Percentiles rank a stretch among this genome's conserved stretches.
Conservation (phyloP, 2,797 vertebrate species). For the Hydrocynus forskahlii region DNA sequence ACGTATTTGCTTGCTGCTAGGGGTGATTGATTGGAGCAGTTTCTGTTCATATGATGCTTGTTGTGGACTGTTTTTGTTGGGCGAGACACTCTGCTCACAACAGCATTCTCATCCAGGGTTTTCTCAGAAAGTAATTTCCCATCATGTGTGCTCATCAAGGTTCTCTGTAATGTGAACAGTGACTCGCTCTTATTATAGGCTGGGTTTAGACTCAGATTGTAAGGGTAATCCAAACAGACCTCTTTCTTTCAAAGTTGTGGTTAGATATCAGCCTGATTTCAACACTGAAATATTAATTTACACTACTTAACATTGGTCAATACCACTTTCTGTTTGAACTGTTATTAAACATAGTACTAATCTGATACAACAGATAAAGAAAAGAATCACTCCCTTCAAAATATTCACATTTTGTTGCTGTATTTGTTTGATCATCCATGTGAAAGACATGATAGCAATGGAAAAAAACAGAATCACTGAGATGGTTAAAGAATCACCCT, state of each 20-base stretch:
- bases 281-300: background rate
- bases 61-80: slow-evolving; percentile 6
- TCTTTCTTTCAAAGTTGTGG: background rate
- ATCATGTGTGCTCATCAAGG: background rate
- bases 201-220: background rate
- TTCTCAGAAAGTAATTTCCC: slow-evolving; percentile 16
- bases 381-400: too few relatives aligned
- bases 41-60: slow-evolving; percentile 8
- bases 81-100: slow-evolving; percentile 12
- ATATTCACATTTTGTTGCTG: too few relatives aligned
- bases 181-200: background rate
- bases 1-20: slow-evolving; percentile 21
- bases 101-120: background rate
- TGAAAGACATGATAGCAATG: too few relatives aligned
- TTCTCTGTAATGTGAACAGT: slow-evolving; percentile 6
- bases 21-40: slow-evolving; percentile 12
- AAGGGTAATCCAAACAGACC: background rate
- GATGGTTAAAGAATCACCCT: too few relatives aligned
- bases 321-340: too few relatives aligned
- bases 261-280: background rate
- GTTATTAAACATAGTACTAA: too few relatives aligned
- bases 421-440: too few relatives aligned
- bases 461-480: too few relatives aligned
- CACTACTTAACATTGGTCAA: too few relatives aligned
- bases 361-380: too few relatives aligned